Conservation (phyloP, 2,113 vertebrate species). For the Trogon surrucura region DNA sequence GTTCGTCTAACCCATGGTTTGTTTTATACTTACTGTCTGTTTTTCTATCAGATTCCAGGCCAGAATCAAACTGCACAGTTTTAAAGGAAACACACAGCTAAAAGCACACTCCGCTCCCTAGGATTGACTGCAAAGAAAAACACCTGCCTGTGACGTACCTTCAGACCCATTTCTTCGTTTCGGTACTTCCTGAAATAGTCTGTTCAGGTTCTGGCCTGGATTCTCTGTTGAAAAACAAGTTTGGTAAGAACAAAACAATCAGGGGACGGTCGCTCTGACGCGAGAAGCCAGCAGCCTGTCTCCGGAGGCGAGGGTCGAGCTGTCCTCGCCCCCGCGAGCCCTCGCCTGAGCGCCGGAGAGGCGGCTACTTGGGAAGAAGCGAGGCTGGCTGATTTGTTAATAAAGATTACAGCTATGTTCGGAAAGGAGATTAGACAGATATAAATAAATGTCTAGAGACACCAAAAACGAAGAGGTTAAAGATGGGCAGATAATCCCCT, state of each 20-base stretch:
- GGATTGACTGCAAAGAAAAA: constrained; percentile 87
- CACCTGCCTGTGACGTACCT: constrained; percentile 95
- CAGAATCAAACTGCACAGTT: constrained; percentile 83
- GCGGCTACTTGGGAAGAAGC: constrained; percentile 63
- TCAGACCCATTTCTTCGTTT: constrained; percentile 96
- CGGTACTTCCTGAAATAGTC: constrained; percentile 98
- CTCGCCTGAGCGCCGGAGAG: constrained; percentile 16
- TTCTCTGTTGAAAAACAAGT: constrained; percentile 99
- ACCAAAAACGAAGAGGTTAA: constrained; percentile 58
- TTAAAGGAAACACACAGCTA: constrained; percentile 78
- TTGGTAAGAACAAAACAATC: constrained; percentile 92
- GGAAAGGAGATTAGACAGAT: constrained; percentile 58
- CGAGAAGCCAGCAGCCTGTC: constrained; percentile 66
- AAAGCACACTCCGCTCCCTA: constrained; percentile 30
- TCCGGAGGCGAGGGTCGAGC: constrained; percentile 35
- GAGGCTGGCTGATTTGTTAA: constrained; percentile 69
- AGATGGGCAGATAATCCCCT: constrained; percentile 60
- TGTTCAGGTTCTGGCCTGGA: constrained; percentile 99
- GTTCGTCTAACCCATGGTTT: constrained; percentile 76
- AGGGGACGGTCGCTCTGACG: constrained; percentile 78
- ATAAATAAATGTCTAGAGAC: constrained; percentile 53
- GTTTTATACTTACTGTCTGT: constrained; percentile 88
- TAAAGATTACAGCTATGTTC: constrained; percentile 65
- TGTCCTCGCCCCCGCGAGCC: constrained; percentile 1
- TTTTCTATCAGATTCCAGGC: constrained; percentile 91